Evolutionary conservation across 1,140 invertebrate species (phyloP).

Genomic region (Akabosia matsudoensis): DNA sequence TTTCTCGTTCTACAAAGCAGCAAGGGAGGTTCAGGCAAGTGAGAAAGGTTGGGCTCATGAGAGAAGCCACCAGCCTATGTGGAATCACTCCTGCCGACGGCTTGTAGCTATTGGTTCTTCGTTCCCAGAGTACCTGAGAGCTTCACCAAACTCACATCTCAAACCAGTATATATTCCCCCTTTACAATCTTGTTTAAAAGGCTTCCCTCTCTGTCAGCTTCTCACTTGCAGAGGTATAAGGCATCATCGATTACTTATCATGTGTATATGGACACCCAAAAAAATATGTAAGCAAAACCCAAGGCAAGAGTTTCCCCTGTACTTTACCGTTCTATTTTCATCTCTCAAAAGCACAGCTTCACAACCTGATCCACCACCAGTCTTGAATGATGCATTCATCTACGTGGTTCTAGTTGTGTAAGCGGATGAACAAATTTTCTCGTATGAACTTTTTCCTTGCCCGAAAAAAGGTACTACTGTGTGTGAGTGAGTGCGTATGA

Average conservation of each 20-base stretch:
- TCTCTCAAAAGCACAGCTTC: not conserved
- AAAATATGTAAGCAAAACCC: not conserved
- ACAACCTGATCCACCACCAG: not conserved
- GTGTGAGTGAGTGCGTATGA: no score
- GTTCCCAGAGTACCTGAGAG: not conserved
- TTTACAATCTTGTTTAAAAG: no score
- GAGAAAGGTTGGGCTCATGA: conserved; percentile 2
- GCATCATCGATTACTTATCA: no score
- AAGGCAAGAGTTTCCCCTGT: not conserved
- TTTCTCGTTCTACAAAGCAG: no score
- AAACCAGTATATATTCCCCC: no score
- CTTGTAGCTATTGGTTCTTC: conserved; percentile 9
- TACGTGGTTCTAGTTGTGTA: not conserved
- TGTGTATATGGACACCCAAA: no score
- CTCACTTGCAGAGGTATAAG: not conserved
- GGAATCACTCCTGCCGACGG: not conserved
- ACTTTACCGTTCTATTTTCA: not conserved
- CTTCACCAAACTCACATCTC: no score
- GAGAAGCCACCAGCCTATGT: conserved; percentile 11
- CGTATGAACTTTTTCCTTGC: no score
- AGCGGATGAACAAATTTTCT: no score
- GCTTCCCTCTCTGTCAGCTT: no score
- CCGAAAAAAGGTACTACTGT: no score
- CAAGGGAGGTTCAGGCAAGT: conserved; percentile 14
- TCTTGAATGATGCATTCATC: not conserved